Evolutionary conservation across 2,888 invertebrate genomes (phyloP), one percentile per base, ranked within the genome.

Genomic region (Adelphocoris suturalis): DNA sequence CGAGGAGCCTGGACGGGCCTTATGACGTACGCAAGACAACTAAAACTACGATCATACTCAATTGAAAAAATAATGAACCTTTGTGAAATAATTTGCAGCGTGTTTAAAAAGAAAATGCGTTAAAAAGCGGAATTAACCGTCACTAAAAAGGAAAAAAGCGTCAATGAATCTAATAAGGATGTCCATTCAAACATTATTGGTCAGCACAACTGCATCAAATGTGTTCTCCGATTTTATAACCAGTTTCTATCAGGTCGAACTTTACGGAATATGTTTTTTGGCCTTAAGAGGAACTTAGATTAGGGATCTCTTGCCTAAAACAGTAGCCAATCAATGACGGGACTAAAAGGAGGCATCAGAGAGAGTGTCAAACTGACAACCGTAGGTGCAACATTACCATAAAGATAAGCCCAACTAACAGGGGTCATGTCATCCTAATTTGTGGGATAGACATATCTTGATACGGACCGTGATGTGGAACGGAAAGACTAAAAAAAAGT

Each of bases 351-450:
- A 88, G 57, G 85, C 85, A 57, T 61, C 68, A 89, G 85, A 90
- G 57, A 68, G 55, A 46, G 82, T 85, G 90, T 90, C 90, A 90
- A 85, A 86, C 87, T 81, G 86, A 87, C 78, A 76, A 88, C 76
- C 27, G 88, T 78, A 61, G 61, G 81, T 82, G 61, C 81, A 37
- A 86, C 88, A 90, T 90, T 90, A 90, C 55, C 90, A 90, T 90
- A 90, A 88, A 90, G 84, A 89, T 87, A 78, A 84, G 76, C 84
- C 47, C 87, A 87, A 78, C 78, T 87, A 81, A 90, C 90, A 86
- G 85, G n/a, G 85, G 84, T 90, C 90, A 90, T 82, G 90, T 87
- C 87, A 88, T 75, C 57, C 88, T 76, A 90, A 90, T 90, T 89
- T 89, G 90, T 88, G 75, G 57, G 80, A 14, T 84, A 85, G 89